Base-by-base conservation (phyloP, 2,888 invertebrate species). In the Coenonympha arcania region DNA sequence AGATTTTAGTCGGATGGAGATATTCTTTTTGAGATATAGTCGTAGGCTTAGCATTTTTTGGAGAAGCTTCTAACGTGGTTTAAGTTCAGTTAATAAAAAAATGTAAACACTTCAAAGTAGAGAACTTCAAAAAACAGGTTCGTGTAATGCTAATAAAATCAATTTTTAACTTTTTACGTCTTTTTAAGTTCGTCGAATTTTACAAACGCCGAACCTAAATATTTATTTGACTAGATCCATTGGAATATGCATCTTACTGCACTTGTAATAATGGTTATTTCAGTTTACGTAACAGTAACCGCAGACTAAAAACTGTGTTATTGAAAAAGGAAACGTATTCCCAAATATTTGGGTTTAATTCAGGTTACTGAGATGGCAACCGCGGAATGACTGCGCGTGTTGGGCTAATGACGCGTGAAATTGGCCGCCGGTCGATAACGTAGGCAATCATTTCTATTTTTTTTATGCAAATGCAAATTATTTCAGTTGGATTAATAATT, bases 331-430 rank as follows among this genome's bases (percentile, higher is more conserved):
- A 8, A 36, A 4, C 2, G 20, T 24, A 30, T 13, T 6, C 0
- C 0, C 43, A 34, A 9, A 3, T 36, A 15, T 16, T 18, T 18
- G 52, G 34, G 48, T 43, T 26, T n/a, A 28, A 39, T 54, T 33
- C 50, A 0, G 16, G n/a, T 11, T 47, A 33, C 16, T 3, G 2
- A 9, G 5, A 1, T 0, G 11, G n/a, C 28, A 13, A 36, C 24
- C 34, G 22, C 45, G 44, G 49, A 59, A 61, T 61, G 62, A 60
- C 56, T 53, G 50, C 56, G 60, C 63, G 58, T 61, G 62, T 63
- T 58, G 42, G 40, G 48, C 57, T 64, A 64, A 64, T 63, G 63
- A 57, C 54, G 61, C 62, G 56, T 64, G 63, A 63, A 64, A 64
- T 64, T 62, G 59, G 55, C 56, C 58, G 51, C 50, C 52, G 56